phyloP scores from a whole-genome alignment of 2,797 vertebrate species.

The Sebastes hubbsi region DNA sequence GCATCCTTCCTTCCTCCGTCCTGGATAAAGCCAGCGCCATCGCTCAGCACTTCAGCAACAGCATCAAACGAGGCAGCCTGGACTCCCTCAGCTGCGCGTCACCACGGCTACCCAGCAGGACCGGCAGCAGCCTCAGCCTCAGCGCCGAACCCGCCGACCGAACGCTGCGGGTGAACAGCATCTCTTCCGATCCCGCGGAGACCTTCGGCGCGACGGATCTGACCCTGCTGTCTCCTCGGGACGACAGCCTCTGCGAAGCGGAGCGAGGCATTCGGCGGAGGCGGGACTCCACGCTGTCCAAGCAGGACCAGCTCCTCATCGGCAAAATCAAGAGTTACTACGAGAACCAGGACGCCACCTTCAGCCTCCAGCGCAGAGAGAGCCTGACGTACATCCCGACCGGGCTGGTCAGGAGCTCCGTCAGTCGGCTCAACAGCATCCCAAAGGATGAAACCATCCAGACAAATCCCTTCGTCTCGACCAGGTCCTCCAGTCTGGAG shows the following conservation, averaged over 20 bases:
- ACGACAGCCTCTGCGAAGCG: constrained; percentile 62
- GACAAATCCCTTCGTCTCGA: not conserved
- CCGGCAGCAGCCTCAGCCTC: constrained; percentile 83
- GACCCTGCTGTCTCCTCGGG: constrained; percentile 43
- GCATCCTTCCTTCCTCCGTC: constrained; percentile 92
- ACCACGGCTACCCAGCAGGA: constrained; percentile 76
- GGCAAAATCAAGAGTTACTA: constrained; percentile 94
- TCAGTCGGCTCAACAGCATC: constrained; percentile 86
- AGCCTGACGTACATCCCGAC: constrained; percentile 94
- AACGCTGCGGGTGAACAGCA: constrained; percentile 22
- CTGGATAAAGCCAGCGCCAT: constrained; percentile 90
- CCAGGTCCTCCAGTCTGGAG: not conserved
- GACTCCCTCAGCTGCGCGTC: constrained; percentile 77
- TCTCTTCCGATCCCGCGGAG: constrained; percentile 50
- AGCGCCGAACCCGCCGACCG: constrained; percentile 68
- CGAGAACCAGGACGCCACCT: constrained; percentile 80
- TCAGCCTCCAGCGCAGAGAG: constrained; percentile 89
- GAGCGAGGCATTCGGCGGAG: constrained; percentile 58
- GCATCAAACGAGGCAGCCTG: constrained; percentile 81
- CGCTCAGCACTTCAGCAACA: constrained; percentile 84
- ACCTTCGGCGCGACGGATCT: constrained; percentile 33
- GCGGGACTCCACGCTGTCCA: constrained; percentile 86
- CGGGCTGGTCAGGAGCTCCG: constrained; percentile 89
- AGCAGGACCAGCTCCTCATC: constrained; percentile 88
- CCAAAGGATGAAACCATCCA: constrained; percentile 59